Evolutionary conservation across 2,113 vertebrate species (phyloP).

Genomic region (Boulengeromyrus knoepffleri): DNA sequence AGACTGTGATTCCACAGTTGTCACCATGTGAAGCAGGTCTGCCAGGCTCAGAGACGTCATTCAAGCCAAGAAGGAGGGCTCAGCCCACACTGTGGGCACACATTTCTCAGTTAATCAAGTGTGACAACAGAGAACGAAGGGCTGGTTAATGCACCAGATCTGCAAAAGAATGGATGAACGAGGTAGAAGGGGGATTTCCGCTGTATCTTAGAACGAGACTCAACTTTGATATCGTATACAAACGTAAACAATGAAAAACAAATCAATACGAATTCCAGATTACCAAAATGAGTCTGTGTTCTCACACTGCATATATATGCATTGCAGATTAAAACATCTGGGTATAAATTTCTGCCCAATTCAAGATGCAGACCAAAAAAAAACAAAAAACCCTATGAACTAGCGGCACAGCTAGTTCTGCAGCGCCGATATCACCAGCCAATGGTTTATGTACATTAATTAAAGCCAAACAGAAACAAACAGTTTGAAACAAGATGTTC

Average conservation of each 20-base stretch:
- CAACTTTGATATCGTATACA: background rate
- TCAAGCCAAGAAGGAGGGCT: background rate
- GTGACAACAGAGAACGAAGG: background rate
- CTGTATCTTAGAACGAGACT: background rate
- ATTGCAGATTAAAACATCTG: background rate
- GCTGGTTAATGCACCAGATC: background rate
- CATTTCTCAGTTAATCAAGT: background rate
- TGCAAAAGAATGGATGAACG: background rate
- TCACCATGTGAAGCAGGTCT: background rate
- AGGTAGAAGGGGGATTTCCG: background rate
- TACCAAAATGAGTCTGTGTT: background rate
- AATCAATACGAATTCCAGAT: background rate
- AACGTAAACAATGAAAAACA: background rate
- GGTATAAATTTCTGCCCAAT: background rate
- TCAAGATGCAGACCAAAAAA: background rate
- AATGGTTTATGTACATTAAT: conserved; percentile 13
- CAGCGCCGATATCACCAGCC: background rate
- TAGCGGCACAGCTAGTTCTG: background rate
- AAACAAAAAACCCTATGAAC: background rate
- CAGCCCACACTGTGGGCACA: background rate
- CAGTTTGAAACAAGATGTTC: conserved; percentile 23
- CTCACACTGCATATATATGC: background rate
- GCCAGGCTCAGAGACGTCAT: background rate
- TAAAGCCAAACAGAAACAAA: conserved; percentile 20
- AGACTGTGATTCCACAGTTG: background rate